phyloP scores from a whole-genome alignment of 1,140 invertebrate genomes.

The Archivesica marissinica region DNA sequence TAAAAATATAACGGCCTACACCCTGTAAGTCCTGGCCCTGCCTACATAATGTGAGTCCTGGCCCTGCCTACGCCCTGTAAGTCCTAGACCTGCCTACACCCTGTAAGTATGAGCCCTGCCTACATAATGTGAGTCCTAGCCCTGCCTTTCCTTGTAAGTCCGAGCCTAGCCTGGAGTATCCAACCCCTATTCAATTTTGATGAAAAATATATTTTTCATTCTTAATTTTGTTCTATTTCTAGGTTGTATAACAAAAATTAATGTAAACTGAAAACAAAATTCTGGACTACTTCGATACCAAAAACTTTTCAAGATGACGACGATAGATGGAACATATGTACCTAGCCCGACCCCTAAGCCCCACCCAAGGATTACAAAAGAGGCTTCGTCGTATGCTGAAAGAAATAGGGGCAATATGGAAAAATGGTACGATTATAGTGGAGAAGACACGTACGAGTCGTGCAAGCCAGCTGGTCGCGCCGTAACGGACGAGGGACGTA shows the following conservation, averaged over 20 bases:
- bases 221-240: not conserved
- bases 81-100: too few relatives aligned
- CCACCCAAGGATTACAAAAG: constrained; percentile 73
- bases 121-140: too few relatives aligned
- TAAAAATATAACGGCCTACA: too few relatives aligned
- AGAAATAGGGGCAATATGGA: constrained; percentile 75
- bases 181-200: too few relatives aligned
- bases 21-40: too few relatives aligned
- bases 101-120: too few relatives aligned
- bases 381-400: constrained; percentile 71
- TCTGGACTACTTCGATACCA: not conserved
- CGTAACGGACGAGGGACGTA: constrained; percentile 68
- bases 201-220: not conserved
- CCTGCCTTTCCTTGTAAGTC: too few relatives aligned
- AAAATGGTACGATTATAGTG: constrained; percentile 75
- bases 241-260: too few relatives aligned
- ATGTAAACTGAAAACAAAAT: too few relatives aligned
- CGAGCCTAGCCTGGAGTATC: too few relatives aligned
- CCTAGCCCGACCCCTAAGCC: constrained; percentile 70
- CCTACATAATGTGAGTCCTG: too few relatives aligned
- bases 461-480: constrained; percentile 69
- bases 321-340: constrained; percentile 67
- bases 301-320: constrained; percentile 66
- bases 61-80: too few relatives aligned
- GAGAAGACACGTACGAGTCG: constrained; percentile 71